phyloP scores from a whole-genome alignment of 1,140 invertebrate species.

The Ceratosolen fusciceps region DNA sequence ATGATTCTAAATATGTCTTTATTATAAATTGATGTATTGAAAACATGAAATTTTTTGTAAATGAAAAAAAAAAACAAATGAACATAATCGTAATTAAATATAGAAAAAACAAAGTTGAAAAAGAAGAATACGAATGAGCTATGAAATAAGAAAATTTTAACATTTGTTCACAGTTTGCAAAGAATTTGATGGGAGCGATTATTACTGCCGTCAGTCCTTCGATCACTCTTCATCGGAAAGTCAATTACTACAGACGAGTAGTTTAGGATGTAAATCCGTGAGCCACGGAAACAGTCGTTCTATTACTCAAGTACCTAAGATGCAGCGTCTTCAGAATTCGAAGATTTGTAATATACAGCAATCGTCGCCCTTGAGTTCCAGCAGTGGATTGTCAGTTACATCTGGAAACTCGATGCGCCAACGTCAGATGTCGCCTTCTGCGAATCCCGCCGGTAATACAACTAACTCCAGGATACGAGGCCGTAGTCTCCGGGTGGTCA shows the following conservation, averaged over 20 bases:
- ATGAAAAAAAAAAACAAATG: no score
- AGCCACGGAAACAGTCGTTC: conserved; percentile 66
- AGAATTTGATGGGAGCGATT: conserved; percentile 73
- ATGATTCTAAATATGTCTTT: no score
- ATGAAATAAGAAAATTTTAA: no score
- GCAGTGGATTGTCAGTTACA: neutral
- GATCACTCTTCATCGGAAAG: conserved; percentile 85
- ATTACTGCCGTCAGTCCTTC: conserved; percentile 82
- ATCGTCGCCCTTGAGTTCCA: conserved; percentile 50
- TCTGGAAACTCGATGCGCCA: conserved; percentile 36
- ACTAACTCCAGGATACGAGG: conserved; percentile 29
- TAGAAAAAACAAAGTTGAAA: no score
- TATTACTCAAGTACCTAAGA: conserved; percentile 72
- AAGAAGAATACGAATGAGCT: no score
- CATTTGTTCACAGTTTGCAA: conserved; percentile 59
- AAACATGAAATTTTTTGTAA: no score
- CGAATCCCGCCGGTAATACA: conserved; percentile 52
- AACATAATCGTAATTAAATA: no score
- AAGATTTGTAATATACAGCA: conserved; percentile 63
- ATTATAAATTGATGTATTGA: no score
- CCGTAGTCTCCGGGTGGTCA: conserved; percentile 72
- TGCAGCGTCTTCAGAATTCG: conserved; percentile 73
- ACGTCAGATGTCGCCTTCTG: conserved; percentile 30
- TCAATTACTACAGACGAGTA: conserved; percentile 73
- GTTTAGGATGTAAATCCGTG: conserved; percentile 10